These are phyloP conservation scores for Nesidiocoris tenuis DNA, from an alignment of 2,888 invertebrate species.

Conservation along the genomic window DNA sequence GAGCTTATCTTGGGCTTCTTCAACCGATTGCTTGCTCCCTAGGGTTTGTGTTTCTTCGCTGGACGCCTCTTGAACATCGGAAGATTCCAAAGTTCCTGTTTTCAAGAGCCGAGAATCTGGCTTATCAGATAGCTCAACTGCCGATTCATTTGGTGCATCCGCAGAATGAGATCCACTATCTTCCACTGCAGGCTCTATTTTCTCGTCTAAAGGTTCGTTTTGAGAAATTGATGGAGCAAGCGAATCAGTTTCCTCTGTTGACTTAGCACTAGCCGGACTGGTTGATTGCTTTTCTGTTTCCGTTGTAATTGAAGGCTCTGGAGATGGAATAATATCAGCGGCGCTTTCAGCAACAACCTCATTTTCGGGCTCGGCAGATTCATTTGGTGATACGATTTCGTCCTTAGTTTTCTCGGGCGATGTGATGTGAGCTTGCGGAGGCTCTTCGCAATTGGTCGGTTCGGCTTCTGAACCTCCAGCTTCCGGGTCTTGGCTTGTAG, in stretches of 20 bases:
- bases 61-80: not conserved
- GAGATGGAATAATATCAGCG: not conserved
- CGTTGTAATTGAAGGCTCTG: no score
- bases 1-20: conserved; percentile 10
- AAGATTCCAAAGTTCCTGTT: not conserved
- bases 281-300: no score
- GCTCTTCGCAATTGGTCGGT: no score
- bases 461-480: no score
- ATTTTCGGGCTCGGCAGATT: no score
- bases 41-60: not conserved
- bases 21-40: not conserved
- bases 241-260: not conserved
- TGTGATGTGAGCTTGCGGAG: no score
- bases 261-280: no score
- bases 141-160: not conserved
- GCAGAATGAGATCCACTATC: not conserved
- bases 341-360: not conserved
- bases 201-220: not conserved
- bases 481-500: no score
- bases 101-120: not conserved
- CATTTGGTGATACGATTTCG: no score
- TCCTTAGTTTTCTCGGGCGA: no score
- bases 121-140: not conserved
- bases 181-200: not conserved
- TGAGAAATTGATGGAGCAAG: not conserved